Evolutionary conservation across 2,113 vertebrate genomes (phyloP), one percentile per base, ranked within the genome.

Genomic region (Lutjanus erythropterus): DNA sequence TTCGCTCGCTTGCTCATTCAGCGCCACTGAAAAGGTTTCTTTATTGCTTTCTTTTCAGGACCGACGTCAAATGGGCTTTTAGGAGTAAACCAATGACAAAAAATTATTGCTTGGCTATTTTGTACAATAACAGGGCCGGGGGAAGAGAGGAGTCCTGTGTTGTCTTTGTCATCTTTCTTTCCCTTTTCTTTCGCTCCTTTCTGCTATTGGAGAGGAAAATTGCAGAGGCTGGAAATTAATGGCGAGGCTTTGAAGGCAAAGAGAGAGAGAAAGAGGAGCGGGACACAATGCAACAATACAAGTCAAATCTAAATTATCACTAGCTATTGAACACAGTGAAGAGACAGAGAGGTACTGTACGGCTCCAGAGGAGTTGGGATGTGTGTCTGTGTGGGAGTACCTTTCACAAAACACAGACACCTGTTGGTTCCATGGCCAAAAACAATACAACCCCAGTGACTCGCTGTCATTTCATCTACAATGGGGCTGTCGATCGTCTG

Each of bases 1-100:
- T 88, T 76, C 85, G 77, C 84, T 83, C 74, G 94, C 96, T 83
- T 72, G 94, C 96, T 97, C 97, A 97, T 98, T 98, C 96, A 97
- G 90, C 93, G 94, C 96, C 90, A 56, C 94, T 99, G 96, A 99
- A 98, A 91, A 96, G 97, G 94, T 96, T 86, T 86, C 96, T 97
- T 98, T 97, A 98, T 98, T 97, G 96, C 97, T 96, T 98, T 96
- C 97, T 96, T 97, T 98, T 97, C 96, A 97, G 95, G 94, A 94
- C 95, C 95, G 94, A 97, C 96, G 96, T 96, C 95, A 96, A 96
- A 93, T 77, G 78, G 96, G 96, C 97, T 97, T 98, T 99, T 97
- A 97, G 97, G 83, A 97, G 96, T 97, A 97, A 97, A 97, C 96
- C 96, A 97, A 96, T 95, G 96, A 97, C 96, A 96, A 96, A 96